phyloP scores from a whole-genome alignment of 2,888 invertebrate species.

The Deilephila elpenor region DNA sequence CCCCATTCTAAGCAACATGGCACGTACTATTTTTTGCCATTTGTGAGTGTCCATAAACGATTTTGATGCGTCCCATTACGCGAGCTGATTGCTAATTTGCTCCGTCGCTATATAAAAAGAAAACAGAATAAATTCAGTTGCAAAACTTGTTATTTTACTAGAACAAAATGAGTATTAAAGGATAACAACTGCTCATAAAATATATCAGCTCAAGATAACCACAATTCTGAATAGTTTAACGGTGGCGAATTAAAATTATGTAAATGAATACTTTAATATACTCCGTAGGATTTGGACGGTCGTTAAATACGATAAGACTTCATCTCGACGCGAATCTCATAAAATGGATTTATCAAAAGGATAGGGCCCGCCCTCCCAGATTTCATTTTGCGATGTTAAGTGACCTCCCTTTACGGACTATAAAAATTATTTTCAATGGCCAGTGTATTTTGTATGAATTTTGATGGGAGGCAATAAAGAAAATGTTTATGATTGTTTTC shows the following conservation, averaged over 20 bases:
- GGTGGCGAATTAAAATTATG: conserved; percentile 14
- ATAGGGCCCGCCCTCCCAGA: conserved; percentile 7
- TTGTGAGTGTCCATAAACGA: too few relatives aligned
- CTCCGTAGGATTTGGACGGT: conserved; percentile 26
- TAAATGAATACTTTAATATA: conserved; percentile 18
- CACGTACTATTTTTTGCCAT: too few relatives aligned
- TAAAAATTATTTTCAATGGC: conserved; percentile 69
- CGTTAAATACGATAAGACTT: conserved; percentile 45
- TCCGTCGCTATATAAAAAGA: too few relatives aligned
- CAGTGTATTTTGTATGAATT: conserved; percentile 48
- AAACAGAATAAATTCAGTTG: too few relatives aligned
- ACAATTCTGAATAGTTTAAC: conserved; percentile 2
- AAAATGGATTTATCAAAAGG: conserved; percentile 36
- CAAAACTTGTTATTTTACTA: too few relatives aligned
- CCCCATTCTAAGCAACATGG: too few relatives aligned
- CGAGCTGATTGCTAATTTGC: too few relatives aligned
- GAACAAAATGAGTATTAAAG: too few relatives aligned
- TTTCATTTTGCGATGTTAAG: conserved; percentile 60
- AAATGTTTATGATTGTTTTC: conserved; percentile 2
- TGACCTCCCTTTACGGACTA: conserved; percentile 68
- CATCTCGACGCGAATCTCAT: conserved; percentile 42
- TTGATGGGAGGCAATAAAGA: conserved; percentile 31
- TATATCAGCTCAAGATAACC: neutral
- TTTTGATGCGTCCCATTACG: too few relatives aligned
- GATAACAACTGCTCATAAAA: too few relatives aligned